Base-by-base conservation (phyloP, 2,797 vertebrate genomes). In the Spatula versicolor region DNA sequence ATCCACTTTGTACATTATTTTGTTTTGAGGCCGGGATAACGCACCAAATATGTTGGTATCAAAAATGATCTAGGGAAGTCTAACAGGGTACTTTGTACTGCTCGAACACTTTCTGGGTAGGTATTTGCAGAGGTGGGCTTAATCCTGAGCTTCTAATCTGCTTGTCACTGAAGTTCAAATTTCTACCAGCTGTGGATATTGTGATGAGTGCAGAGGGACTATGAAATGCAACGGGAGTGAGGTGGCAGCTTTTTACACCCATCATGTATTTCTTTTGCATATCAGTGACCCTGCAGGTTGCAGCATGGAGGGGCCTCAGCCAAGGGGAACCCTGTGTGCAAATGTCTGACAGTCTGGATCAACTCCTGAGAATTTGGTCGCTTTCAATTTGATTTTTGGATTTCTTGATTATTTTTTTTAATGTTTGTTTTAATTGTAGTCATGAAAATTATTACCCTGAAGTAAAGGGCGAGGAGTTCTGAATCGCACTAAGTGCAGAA, bases 261-360 rank as follows among this genome's bases (percentile, higher is more conserved):
- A 0, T 2, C 14, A 0, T 18, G 14, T 12, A 3, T 14, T 30
- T 37, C 23, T 69, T 25, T 33, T 35, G 33, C 30, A 7, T 23
- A 9, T 18, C 31, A 60, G 54, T 4, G 17, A 5, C 33, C 15
- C 39, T 39, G 19, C 33, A 11, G 31, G 17, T 59, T 37, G 3
- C 3, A 39, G 20, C 13, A 13, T 31, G 19, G 10, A 66, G 63
- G 7, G 33, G 55, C 52, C 15, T 15, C 33, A 48, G 0, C 23
- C 23, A 16, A 30, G 31, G 50, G 48, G 16, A 19, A 11, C 50
- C 52, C 12, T n/a, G 21, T 2, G 5, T 60, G 80, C 20, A 46
- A 16, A 45, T 4, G 1, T 9, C 33, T 39, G 11, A 15, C 45
- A 46, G 23, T 28, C 52, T 52, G 69, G 37, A 52, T 17, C 7